These are phyloP conservation scores for Dexiosoma caninum DNA, from an alignment of 2,888 invertebrate genomes.

Conservation along the genomic window DNA sequence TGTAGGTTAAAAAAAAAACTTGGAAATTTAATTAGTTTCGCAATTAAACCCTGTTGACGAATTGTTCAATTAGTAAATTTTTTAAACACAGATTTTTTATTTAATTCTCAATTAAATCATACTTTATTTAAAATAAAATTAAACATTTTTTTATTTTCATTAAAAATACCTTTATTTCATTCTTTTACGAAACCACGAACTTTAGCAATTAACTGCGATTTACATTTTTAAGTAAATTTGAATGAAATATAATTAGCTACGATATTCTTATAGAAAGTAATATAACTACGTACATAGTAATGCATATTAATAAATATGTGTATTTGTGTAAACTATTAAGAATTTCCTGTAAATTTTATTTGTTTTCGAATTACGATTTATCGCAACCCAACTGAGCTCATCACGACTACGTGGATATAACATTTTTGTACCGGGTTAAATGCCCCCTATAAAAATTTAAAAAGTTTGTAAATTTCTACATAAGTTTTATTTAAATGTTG, in stretches of 20 bases:
- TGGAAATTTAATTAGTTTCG: too few relatives aligned
- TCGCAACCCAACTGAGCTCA: slow-evolving; percentile 2
- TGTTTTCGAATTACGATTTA: slow-evolving; percentile 19
- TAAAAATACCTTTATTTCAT: slow-evolving; percentile 10
- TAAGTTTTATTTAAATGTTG: slow-evolving; percentile 34
- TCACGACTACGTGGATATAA: slow-evolving; percentile 43
- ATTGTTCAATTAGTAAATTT: too few relatives aligned
- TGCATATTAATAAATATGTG: neutral
- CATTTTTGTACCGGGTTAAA: slow-evolving; percentile 26
- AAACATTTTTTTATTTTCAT: neutral
- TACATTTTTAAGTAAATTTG: slow-evolving; percentile 73
- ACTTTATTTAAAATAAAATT: neutral
- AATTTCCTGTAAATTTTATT: slow-evolving; percentile 8
- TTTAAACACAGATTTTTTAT: slow-evolving; percentile 18
- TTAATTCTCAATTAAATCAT: neutral
- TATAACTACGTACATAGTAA: slow-evolving; percentile 34
- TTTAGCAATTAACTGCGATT: slow-evolving; percentile 76
- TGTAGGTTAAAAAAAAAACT: too few relatives aligned
- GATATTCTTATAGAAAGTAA: slow-evolving; percentile 63
- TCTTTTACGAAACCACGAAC: slow-evolving; percentile 59
- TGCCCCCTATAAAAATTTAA: slow-evolving; percentile 12
- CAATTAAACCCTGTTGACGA: too few relatives aligned
- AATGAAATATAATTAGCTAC: slow-evolving; percentile 63
- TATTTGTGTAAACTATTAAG: neutral
- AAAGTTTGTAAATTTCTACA: slow-evolving; percentile 54